Base-by-base conservation (phyloP, 2,888 invertebrate species). In the Hydrotaea cyrtoneurina region DNA sequence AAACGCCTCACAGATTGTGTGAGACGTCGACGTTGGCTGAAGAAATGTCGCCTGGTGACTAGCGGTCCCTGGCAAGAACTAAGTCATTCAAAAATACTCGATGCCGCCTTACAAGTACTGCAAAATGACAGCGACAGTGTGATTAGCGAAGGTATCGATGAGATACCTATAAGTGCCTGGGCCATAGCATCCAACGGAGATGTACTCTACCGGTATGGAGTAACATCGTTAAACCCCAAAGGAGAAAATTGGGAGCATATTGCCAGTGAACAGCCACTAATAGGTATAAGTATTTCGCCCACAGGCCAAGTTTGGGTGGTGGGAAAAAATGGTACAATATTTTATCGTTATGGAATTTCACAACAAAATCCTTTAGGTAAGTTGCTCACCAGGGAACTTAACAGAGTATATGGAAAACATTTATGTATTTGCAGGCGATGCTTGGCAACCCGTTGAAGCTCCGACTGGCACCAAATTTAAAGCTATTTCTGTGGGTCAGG, bases 1-100 rank as follows among this genome's bases (percentile, higher is more conserved):
- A 97, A 97, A 92, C 94, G 96, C 86, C 96, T 98, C 86, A 97
- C 97, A 0, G 98, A 98, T 92, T 97, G 97, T 89, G 98, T 98
- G 0, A 94, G 98, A 26, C 94, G 97, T 15, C 93, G 97, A 59
- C 93, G 97, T 74, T 98, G 97, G 97, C 95, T 95, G 89, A 94
- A 97, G 87, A 95, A 96, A 89, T 97, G 97, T 89, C 95, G 96
- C 85, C 93, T 98, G 50, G 94, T 95, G 19, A 96, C 96, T 7
- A 95, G 95, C 86, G 98, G 98, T 0, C 98, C 98, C 0, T 98
- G 98, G 98, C 93, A 95, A 87, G 95, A 97, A 88, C 93, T 97
- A 50, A 97, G 97, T n/a, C 96, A 96, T 88, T 96, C 97, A 0
- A 96, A 96, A 91, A 93, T 98, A 83, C 91, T 96, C 11, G 97